Evolutionary conservation across 1,140 invertebrate species (phyloP).

Genomic region (Spodoptera litura): DNA sequence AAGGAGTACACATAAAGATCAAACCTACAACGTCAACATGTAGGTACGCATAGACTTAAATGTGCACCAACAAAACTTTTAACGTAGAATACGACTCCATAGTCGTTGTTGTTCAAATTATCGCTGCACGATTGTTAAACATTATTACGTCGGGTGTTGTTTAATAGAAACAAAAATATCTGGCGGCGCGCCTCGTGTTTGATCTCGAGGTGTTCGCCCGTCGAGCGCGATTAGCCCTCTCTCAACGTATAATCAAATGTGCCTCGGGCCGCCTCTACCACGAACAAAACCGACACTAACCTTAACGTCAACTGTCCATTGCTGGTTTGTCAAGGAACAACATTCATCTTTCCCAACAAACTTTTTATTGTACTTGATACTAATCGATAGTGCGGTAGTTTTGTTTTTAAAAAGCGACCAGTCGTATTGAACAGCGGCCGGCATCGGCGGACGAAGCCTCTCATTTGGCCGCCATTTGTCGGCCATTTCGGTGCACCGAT

Average conservation of each 20-base stretch:
- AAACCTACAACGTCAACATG: too few species aligned
- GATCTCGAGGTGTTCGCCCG: constrained; percentile 85
- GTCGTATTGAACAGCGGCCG: constrained; percentile 71
- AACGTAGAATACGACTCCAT: constrained; percentile 56
- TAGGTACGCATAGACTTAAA: too few species aligned
- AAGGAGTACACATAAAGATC: too few species aligned
- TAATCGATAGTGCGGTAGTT: constrained; percentile 18
- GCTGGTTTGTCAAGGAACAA: constrained; percentile 41
- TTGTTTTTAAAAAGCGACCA: constrained; percentile 63
- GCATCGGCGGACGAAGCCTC: constrained; percentile 81
- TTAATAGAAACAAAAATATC: constrained; percentile 87
- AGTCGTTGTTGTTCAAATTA: constrained; percentile 72
- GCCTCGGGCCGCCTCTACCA: constrained; percentile 74
- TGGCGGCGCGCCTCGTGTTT: constrained; percentile 85
- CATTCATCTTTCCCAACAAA: constrained; percentile 23
- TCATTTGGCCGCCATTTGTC: constrained; percentile 85
- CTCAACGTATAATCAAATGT: constrained; percentile 86
- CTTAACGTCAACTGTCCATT: constrained; percentile 54
- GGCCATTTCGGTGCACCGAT: constrained; percentile 84
- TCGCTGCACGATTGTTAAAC: constrained; percentile 86
- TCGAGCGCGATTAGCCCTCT: constrained; percentile 84
- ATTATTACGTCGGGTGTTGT: constrained; percentile 86
- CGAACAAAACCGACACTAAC: constrained; percentile 46
- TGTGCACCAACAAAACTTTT: constrained; percentile 2
- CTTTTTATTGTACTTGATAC: constrained; percentile 55